phyloP scores from a whole-genome alignment of 2,797 vertebrate species.

The Eulemur mongoz region DNA sequence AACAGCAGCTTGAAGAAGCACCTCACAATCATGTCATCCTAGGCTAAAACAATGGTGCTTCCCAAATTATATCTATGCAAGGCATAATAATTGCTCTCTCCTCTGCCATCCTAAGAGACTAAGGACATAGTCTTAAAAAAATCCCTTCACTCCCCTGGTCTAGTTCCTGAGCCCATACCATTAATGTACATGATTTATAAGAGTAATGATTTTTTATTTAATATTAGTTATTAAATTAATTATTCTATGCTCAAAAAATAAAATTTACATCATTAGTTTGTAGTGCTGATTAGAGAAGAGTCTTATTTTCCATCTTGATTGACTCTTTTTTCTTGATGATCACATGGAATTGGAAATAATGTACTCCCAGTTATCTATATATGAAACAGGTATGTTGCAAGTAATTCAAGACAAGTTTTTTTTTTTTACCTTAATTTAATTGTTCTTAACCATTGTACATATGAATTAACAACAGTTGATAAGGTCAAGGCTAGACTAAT shows the following conservation, averaged over 20 bases:
- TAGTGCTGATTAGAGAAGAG: constrained; percentile 37
- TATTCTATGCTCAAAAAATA: neutral
- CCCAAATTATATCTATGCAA: neutral
- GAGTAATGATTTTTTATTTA: neutral
- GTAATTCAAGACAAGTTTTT: neutral
- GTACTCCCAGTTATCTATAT: neutral
- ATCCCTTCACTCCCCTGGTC: neutral
- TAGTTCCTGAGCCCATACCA: neutral
- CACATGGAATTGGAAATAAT: neutral
- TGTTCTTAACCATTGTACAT: neutral
- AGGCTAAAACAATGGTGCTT: constrained; percentile 15
- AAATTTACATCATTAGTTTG: neutral
- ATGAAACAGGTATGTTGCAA: neutral
- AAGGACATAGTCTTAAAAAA: neutral
- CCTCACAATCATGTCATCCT: neutral
- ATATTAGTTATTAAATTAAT: neutral
- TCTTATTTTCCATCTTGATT: constrained; percentile 51
- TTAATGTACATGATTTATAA: neutral
- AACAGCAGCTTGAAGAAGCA: neutral
- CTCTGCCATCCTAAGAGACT: neutral
- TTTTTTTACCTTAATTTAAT: neutral
- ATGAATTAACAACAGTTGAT: neutral
- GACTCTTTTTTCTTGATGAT: neutral
- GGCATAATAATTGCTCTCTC: neutral
- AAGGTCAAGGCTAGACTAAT: constrained; percentile 5